phyloP scores from a whole-genome alignment of 2,797 vertebrate genomes.

The Neosilurus hyrtlii region DNA sequence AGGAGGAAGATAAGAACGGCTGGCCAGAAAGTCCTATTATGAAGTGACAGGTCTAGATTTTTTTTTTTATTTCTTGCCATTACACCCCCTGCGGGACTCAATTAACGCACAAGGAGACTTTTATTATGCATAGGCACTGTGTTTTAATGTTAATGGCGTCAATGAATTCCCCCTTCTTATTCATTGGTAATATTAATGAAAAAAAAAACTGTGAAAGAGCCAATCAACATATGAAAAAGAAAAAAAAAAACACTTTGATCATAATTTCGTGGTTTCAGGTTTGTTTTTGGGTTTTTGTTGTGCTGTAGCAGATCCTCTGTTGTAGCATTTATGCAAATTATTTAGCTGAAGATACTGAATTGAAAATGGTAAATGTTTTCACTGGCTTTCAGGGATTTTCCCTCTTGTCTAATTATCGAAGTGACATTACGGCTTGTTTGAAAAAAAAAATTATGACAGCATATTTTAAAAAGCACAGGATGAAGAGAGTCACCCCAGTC shows the following conservation, averaged over 20 bases:
- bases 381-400: neutral
- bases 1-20: conserved; percentile 32
- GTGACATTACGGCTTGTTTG: neutral
- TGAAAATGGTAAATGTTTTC: neutral
- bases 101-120: conserved; percentile 47
- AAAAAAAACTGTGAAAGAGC: neutral
- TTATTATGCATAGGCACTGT: conserved; percentile 18
- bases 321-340: neutral
- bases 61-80: conserved; percentile 47
- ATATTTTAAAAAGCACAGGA: neutral
- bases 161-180: neutral
- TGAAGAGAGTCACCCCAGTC: neutral
- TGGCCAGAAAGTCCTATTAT: conserved; percentile 38
- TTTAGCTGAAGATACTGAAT: neutral
- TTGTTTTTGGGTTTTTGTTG: neutral
- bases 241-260: neutral
- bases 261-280: neutral
- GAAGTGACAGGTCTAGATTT: conserved; percentile 45
- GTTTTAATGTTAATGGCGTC: neutral
- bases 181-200: neutral
- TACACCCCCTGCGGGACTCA: conserved; percentile 40
- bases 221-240: neutral
- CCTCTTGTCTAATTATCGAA: conserved; percentile 11
- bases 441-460: neutral
- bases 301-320: neutral